Percentiles rank a stretch among this genome's conserved stretches.
Conservation (phyloP, 1,140 invertebrate species). For the Diploscapter pachys region DNA sequence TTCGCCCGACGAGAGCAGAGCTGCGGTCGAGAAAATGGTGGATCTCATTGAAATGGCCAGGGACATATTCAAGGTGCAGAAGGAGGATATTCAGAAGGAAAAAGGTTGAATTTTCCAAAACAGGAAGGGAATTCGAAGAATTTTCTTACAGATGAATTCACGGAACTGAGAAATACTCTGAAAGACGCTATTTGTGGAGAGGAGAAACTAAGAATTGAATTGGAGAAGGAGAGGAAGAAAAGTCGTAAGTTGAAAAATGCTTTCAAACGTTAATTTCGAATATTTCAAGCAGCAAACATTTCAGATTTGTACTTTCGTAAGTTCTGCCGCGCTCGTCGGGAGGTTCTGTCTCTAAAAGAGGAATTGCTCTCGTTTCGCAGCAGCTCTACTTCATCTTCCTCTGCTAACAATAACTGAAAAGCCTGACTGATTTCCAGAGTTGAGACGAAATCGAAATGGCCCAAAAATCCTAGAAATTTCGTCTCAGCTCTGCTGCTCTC, state of each 20-base stretch:
- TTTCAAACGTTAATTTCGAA: background rate
- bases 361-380: too few species aligned
- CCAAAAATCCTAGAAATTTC: too few species aligned
- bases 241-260: constrained; percentile 8
- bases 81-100: constrained; percentile 24
- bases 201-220: background rate
- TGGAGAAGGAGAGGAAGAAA: constrained; percentile 4
- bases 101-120: constrained; percentile 5
- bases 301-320: too few species aligned
- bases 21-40: constrained; percentile 22
- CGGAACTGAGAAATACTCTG: constrained; percentile 1
- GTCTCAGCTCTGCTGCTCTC: too few species aligned
- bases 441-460: too few species aligned
- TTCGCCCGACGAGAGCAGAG: background rate
- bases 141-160: constrained; percentile 3
- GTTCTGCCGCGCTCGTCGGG: too few species aligned
- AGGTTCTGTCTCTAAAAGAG: too few species aligned
- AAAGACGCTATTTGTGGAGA: background rate
- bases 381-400: too few species aligned
- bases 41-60: constrained; percentile 22
- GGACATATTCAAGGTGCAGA: constrained; percentile 25
- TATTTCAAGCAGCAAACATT: too few species aligned
- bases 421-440: too few species aligned
- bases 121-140: background rate
- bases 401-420: too few species aligned